These are phyloP conservation scores for Kryptopterus vitreolus DNA, from an alignment of 2,797 vertebrate species.

Conservation along the genomic window DNA sequence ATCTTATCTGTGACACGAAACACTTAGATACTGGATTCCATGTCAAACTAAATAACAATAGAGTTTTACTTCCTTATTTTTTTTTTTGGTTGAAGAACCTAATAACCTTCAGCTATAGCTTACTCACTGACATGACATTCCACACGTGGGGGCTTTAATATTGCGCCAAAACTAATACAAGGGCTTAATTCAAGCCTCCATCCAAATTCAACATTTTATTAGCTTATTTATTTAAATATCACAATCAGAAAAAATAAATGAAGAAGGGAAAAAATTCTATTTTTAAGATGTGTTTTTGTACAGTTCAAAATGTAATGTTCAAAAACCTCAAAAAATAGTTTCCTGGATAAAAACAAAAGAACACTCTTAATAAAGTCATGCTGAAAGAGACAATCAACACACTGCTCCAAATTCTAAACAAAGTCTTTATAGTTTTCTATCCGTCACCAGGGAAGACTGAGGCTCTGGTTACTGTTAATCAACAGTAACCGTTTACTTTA, in stretches of 20 bases:
- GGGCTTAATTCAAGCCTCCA: constrained; percentile 3
- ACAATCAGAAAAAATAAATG: neutral
- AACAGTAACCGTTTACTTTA: neutral
- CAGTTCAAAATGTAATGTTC: neutral
- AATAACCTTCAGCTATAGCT: constrained; percentile 11
- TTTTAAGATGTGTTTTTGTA: too few relatives aligned
- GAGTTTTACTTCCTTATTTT: constrained; percentile 23
- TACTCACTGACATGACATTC: neutral
- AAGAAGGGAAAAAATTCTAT: neutral
- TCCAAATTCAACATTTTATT: neutral
- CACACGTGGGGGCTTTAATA: neutral
- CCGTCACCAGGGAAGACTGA: neutral
- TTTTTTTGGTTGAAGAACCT: constrained; percentile 23
- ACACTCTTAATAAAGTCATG: neutral
- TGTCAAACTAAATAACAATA: constrained; percentile 46
- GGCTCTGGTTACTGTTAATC: too few relatives aligned
- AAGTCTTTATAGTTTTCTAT: neutral
- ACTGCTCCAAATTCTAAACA: neutral
- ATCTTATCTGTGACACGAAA: constrained; percentile 58
- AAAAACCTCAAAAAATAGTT: neutral
- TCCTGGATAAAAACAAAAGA: neutral
- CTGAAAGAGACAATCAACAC: neutral
- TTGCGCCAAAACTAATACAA: constrained; percentile 5
- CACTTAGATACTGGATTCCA: constrained; percentile 46
- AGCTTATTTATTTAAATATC: neutral